Evolutionary conservation across 2,888 invertebrate genomes (phyloP).

Genomic region (Drosophila infuscata): DNA sequence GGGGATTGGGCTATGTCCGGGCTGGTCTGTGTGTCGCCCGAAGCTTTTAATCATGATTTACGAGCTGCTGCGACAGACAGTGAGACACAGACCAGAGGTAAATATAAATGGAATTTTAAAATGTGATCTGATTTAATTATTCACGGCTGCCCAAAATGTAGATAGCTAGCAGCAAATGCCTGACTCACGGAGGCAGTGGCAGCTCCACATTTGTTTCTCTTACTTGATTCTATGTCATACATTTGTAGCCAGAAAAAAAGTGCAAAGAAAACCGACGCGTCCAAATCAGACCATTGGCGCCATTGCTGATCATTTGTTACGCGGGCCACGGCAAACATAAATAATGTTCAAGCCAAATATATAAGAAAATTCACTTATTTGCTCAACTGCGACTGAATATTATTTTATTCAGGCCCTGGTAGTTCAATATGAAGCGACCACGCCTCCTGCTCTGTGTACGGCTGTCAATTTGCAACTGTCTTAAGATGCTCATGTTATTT

Average conservation of each 20-base stretch:
- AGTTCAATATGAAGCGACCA: neutral
- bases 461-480: neutral
- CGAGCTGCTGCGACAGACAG: slow-evolving; percentile 62
- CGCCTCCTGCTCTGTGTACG: neutral
- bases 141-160: slow-evolving; percentile 59
- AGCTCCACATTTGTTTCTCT: slow-evolving; percentile 16
- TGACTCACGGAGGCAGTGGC: slow-evolving; percentile 6
- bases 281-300: slow-evolving; percentile 25
- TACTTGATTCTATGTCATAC: slow-evolving; percentile 15
- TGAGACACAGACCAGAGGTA: slow-evolving; percentile 68
- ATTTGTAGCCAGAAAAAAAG: slow-evolving; percentile 7
- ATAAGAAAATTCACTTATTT: neutral
- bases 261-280: slow-evolving; percentile 14
- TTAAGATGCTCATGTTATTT: neutral
- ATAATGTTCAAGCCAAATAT: neutral
- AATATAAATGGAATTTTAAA: slow-evolving; percentile 83
- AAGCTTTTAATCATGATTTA: slow-evolving; percentile 83
- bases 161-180: slow-evolving; percentile 12
- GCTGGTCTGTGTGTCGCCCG: slow-evolving; percentile 72
- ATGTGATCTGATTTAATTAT: slow-evolving; percentile 83
- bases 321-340: slow-evolving; percentile 10
- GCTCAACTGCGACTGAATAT: neutral
- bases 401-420: neutral
- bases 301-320: slow-evolving; percentile 43
- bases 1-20: slow-evolving; percentile 39